Evolutionary conservation across 2,797 vertebrate genomes (phyloP), one percentile per base, ranked within the genome.

Genomic region (Clarias fuscus): DNA sequence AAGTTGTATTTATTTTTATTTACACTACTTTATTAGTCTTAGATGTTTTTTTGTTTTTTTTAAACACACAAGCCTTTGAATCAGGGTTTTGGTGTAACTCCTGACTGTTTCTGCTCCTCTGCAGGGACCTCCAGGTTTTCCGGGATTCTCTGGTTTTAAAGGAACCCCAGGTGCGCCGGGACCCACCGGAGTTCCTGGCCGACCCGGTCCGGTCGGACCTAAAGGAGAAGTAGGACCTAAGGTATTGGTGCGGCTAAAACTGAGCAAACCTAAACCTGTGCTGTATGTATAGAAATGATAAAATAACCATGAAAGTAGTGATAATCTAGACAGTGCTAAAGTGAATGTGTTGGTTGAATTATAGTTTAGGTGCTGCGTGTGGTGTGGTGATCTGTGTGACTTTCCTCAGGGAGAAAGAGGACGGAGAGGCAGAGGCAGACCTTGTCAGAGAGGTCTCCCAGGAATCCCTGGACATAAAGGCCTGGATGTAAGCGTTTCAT

Each of bases 91-190:
- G 10, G 18, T 72, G 70, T 72, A 30, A 53, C 64, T 86, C 24
- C 33, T 56, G 40, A 67, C 20, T 59, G n/a, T 56, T 7, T 6
- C 4, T 43, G 56, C 58, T 62, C 72, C 24, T 88, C 76, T 89
- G 53, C 88, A 98, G 97, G 97, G 97, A 2, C 70, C 88, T 79
- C 86, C 93, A n/a, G 97, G 97, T 71, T 95, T 97, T 85, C 85
- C 96, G 0, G 97, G 97, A 7, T 90, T 98, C 88, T 93, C 95
- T 7, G 97, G 97, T 14, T 96, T 97, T 87, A 98, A 97, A 86
- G 97, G 97, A 15, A 94, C 94, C 40, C 71, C 83, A 11, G 97
- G 97, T 81, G 90, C 79, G 84, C 91, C 92, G 30, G 97, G 97
- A 58, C 91, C 91, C 80, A 85, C 90, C 0, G 96, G 96, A 77